Conservation (phyloP, 1,140 invertebrate species). For the Melitaea cinxia region DNA sequence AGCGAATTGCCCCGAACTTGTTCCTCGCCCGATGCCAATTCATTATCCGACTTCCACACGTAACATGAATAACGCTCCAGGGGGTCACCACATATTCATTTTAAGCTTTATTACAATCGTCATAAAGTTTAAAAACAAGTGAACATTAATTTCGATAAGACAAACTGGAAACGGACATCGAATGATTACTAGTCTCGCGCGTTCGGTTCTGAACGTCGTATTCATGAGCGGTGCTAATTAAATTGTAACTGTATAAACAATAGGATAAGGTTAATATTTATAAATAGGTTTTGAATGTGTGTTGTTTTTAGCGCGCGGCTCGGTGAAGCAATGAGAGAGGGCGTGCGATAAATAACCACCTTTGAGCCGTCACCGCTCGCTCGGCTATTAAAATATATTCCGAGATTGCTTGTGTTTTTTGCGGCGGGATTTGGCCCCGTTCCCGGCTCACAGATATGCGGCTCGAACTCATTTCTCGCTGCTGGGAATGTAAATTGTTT, state of each 20-base stretch:
- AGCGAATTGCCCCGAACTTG: slow-evolving; percentile 67
- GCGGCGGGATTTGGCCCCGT: slow-evolving; percentile 53
- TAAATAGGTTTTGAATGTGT: slow-evolving; percentile 38
- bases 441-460: slow-evolving; percentile 52
- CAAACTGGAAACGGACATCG: slow-evolving; percentile 72
- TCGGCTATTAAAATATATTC: slow-evolving; percentile 76
- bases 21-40: slow-evolving; percentile 68
- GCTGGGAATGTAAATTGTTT: slow-evolving; percentile 25
- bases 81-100: slow-evolving; percentile 16
- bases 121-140: slow-evolving; percentile 46
- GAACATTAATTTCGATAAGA: slow-evolving; percentile 54
- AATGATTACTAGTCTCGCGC: slow-evolving; percentile 76
- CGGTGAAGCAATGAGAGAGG: slow-evolving; percentile 76
- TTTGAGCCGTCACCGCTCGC: slow-evolving; percentile 77
- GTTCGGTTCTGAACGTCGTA: slow-evolving; percentile 62
- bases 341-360: slow-evolving; percentile 80
- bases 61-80: slow-evolving; percentile 57
- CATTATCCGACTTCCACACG: slow-evolving; percentile 74
- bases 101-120: slow-evolving; percentile 25
- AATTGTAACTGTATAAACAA: slow-evolving; percentile 49
- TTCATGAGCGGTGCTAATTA: slow-evolving; percentile 40
- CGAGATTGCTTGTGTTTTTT: slow-evolving; percentile 73
- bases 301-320: slow-evolving; percentile 62
- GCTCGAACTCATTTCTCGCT: slow-evolving; percentile 44
- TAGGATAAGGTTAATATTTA: slow-evolving; percentile 52